Evolutionary conservation across 2,888 invertebrate species (phyloP).

Genomic region (Nasonia oneida): DNA sequence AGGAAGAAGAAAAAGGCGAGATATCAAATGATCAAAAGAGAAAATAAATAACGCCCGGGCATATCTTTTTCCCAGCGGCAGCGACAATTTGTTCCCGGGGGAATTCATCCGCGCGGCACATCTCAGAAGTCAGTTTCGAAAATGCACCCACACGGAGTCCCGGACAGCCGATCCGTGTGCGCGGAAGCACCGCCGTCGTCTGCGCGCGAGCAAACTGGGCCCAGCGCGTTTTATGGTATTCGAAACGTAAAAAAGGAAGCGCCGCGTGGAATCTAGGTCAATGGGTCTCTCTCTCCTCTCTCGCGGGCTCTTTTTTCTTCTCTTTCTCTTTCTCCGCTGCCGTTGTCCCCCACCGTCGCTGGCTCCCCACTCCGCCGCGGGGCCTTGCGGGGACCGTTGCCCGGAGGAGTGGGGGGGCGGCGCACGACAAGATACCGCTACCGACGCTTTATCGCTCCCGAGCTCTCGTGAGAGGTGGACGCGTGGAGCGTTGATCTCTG

Average conservation of each 20-base stretch:
- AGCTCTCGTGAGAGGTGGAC: constrained; percentile 24
- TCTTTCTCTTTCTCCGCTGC: constrained; percentile 63
- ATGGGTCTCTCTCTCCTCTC: constrained; percentile 70
- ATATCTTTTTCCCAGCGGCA: constrained; percentile 12
- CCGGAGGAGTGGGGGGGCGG: constrained; percentile 24
- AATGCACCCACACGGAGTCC: constrained; percentile 36
- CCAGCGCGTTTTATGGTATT: constrained; percentile 78
- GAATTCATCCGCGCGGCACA: not conserved
- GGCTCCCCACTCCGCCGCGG: not conserved
- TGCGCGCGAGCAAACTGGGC: constrained; percentile 71
- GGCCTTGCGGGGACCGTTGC: constrained; percentile 7
- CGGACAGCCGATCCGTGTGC: constrained; percentile 58
- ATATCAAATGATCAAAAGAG: constrained; percentile 16
- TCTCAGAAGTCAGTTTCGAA: constrained; percentile 36
- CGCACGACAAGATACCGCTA: not conserved
- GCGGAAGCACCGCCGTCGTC: constrained; percentile 69
- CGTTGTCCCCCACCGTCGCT: constrained; percentile 20
- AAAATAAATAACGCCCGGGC: not conserved
- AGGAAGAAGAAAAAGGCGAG: not conserved
- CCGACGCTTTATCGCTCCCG: constrained; percentile 10
- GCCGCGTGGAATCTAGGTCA: constrained; percentile 74
- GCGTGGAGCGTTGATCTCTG: constrained; percentile 20
- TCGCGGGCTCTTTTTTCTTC: constrained; percentile 49
- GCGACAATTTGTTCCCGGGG: constrained; percentile 9
- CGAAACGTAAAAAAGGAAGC: constrained; percentile 78